These are phyloP conservation scores for Chionodraco myersi DNA, from an alignment of 2,113 vertebrate species.

Conservation along the genomic window DNA sequence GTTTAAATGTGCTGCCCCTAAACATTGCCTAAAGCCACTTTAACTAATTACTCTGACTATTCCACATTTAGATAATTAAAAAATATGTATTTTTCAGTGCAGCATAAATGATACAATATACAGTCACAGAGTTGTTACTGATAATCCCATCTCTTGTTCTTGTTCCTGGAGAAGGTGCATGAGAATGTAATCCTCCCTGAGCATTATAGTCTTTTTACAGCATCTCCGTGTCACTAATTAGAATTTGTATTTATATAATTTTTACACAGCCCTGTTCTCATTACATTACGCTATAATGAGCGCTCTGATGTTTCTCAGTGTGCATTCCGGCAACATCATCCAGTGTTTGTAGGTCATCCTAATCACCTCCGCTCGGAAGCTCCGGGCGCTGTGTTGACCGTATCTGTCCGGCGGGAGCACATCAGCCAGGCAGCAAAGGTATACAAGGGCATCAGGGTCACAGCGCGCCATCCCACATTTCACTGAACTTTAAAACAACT, in stretches of 20 bases:
- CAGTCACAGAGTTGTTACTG: slow-evolving; percentile 7
- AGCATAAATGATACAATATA: not conserved
- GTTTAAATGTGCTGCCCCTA: too few species aligned
- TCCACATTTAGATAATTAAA: not conserved
- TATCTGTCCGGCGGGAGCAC: slow-evolving; percentile 37
- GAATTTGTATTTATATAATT: slow-evolving; percentile 29
- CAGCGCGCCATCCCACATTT: not conserved
- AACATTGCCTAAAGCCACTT: not conserved
- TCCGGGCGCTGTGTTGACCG: slow-evolving; percentile 11
- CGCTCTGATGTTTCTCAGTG: not conserved
- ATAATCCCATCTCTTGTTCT: slow-evolving; percentile 2
- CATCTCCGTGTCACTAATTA: slow-evolving; percentile 43
- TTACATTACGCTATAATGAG: slow-evolving; percentile 43
- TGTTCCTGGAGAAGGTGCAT: not conserved
- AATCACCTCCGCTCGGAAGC: slow-evolving; percentile 45
- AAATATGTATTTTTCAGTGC: not conserved
- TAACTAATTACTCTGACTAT: not conserved
- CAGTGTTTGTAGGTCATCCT: slow-evolving; percentile 51
- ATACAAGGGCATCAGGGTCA: slow-evolving; percentile 23
- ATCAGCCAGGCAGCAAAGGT: slow-evolving; percentile 23
- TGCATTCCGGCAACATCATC: not conserved
- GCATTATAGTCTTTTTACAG: not conserved
- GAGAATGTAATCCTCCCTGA: slow-evolving; percentile 23
- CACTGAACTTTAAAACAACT: slow-evolving; percentile 25
- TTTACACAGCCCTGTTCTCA: slow-evolving; percentile 38